These are phyloP conservation scores for Pipistrellus pygmaeus DNA, from an alignment of 2,797 vertebrate genomes.

Conservation along the genomic window DNA sequence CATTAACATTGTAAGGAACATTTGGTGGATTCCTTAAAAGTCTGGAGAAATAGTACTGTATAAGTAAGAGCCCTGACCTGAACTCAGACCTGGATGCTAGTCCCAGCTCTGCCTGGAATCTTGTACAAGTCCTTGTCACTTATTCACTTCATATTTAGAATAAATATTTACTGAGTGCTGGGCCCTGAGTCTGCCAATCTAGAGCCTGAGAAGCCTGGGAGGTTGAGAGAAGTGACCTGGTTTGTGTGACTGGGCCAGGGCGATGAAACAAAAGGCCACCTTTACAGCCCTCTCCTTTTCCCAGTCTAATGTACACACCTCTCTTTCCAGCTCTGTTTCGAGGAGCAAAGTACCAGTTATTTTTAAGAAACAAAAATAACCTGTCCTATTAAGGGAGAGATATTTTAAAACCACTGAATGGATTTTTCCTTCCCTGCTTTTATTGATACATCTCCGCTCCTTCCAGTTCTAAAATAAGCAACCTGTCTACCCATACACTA, in stretches of 20 bases:
- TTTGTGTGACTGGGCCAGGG: not conserved
- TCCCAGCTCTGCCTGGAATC: not conserved
- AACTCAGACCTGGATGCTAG: not conserved
- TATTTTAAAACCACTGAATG: constrained; percentile 81
- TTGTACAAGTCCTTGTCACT: not conserved
- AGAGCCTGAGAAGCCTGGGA: not conserved
- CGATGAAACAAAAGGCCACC: not conserved
- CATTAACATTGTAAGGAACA: not conserved
- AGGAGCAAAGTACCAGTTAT: constrained; percentile 72
- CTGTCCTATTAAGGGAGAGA: constrained; percentile 73
- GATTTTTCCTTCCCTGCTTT: constrained; percentile 76
- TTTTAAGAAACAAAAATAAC: constrained; percentile 84
- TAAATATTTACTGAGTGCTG: not conserved
- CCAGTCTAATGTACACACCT: not conserved
- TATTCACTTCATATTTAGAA: not conserved
- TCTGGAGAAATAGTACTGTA: not conserved
- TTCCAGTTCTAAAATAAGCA: constrained; percentile 86
- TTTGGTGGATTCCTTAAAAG: not conserved
- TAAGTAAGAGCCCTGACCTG: not conserved
- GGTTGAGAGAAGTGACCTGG: not conserved
- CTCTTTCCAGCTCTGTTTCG: constrained; percentile 64
- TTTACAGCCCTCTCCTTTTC: not conserved
- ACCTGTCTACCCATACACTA: constrained; percentile 80
- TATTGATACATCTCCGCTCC: constrained; percentile 85
- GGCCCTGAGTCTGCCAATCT: not conserved